Evolutionary conservation across 2,797 vertebrate species (phyloP).

Genomic region (Pygocentrus nattereri): DNA sequence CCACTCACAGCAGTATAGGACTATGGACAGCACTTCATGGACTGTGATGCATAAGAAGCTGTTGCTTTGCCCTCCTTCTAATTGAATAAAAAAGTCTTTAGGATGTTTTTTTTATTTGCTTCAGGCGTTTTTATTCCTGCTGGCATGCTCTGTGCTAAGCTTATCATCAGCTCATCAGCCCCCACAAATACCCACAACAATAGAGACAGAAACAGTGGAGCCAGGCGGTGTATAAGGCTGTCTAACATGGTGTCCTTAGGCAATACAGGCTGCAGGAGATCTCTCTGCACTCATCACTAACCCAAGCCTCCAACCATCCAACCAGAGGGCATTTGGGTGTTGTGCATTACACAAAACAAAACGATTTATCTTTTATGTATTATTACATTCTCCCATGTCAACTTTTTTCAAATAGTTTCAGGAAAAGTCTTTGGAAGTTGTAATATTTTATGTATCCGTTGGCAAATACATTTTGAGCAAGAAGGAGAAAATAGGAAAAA

Average conservation of each 20-base stretch:
- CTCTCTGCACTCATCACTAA: slow-evolving; percentile 30
- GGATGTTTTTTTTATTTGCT: neutral
- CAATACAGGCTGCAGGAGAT: slow-evolving; percentile 40
- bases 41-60: slow-evolving; percentile 3
- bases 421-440: neutral
- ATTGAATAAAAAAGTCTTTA: slow-evolving; percentile 28
- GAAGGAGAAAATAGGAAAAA: neutral
- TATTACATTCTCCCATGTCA: neutral
- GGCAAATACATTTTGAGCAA: neutral
- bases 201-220: slow-evolving; percentile 25
- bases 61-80: neutral
- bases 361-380: slow-evolving; percentile 26
- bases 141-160: neutral
- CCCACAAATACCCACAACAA: slow-evolving; percentile 24
- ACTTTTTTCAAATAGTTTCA: neutral
- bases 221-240: slow-evolving; percentile 6
- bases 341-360: slow-evolving; percentile 24
- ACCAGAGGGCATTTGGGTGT: slow-evolving; percentile 23
- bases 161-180: slow-evolving; percentile 42
- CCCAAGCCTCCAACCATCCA: slow-evolving; percentile 22
- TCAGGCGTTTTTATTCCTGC: neutral
- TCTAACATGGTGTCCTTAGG: slow-evolving; percentile 45
- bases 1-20: neutral
- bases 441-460: neutral
- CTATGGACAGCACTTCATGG: neutral